Percentiles rank a stretch among this genome's conserved stretches.
Conservation (phyloP, 2,113 vertebrate species). For the Cairina moschata region DNA sequence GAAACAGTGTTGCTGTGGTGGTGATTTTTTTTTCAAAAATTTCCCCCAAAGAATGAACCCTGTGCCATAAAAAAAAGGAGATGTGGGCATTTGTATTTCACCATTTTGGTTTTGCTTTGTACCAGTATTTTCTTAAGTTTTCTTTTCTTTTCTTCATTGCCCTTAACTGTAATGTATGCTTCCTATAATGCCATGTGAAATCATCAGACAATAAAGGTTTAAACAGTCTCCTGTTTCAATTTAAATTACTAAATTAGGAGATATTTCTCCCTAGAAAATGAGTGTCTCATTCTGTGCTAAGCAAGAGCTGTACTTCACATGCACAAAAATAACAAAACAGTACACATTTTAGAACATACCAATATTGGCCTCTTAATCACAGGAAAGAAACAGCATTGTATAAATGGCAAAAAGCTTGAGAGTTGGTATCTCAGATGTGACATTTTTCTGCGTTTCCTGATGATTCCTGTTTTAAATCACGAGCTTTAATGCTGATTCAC, state of each 20-base stretch:
- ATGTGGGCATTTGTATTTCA: not conserved
- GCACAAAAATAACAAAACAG: not conserved
- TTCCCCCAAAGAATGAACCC: not conserved
- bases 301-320: not conserved
- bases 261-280: not conserved
- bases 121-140: not conserved
- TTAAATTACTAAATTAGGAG: not conserved
- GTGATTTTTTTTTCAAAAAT: not conserved
- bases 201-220: not conserved
- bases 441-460: slow-evolving; percentile 24
- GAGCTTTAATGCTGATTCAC: slow-evolving; percentile 5
- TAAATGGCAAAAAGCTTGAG: not conserved
- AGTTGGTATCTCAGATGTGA: not conserved
- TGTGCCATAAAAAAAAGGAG: not conserved
- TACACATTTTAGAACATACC: not conserved
- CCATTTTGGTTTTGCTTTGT: not conserved
- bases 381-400: slow-evolving; percentile 3
- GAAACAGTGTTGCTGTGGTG: not conserved
- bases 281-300: not conserved
- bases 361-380: not conserved
- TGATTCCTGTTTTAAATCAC: not conserved
- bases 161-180: not conserved
- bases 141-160: not conserved
- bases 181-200: not conserved
- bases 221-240: slow-evolving; percentile 2